Evolutionary conservation across 2,888 invertebrate genomes (phyloP).

Genomic region (Cantharis rufa): DNA sequence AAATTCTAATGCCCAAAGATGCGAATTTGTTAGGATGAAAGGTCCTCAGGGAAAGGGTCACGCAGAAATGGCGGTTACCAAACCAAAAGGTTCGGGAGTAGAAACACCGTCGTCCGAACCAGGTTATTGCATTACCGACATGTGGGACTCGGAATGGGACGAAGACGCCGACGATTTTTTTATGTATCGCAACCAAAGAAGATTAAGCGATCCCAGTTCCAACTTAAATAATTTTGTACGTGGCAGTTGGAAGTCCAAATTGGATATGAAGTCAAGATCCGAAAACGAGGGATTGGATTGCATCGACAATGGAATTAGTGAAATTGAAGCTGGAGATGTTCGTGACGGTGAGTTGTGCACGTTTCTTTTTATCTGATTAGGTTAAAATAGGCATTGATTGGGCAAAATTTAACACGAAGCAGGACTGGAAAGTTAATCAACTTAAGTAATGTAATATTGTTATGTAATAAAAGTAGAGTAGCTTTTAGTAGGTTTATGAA

Average conservation of each 20-base stretch:
- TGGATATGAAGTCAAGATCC: slow-evolving; percentile 74
- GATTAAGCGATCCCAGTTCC: slow-evolving; percentile 91
- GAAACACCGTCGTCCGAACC: slow-evolving; percentile 94
- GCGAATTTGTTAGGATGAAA: slow-evolving; percentile 98
- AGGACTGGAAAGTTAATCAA: slow-evolving; percentile 41
- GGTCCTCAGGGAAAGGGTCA: slow-evolving; percentile 96
- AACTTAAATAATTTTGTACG: slow-evolving; percentile 84
- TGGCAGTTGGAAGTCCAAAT: slow-evolving; percentile 79
- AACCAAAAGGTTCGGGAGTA: slow-evolving; percentile 87
- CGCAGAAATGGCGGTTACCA: slow-evolving; percentile 97
- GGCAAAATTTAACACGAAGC: slow-evolving; percentile 35
- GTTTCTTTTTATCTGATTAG: slow-evolving; percentile 26
- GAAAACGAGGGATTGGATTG: slow-evolving; percentile 91
- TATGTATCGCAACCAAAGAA: slow-evolving; percentile 73
- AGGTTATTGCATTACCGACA: slow-evolving; percentile 80
- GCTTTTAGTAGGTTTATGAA: slow-evolving; percentile 13
- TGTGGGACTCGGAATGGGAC: slow-evolving; percentile 90
- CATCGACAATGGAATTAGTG: slow-evolving; percentile 80
- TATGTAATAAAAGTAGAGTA: slow-evolving; percentile 16
- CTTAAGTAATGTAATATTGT: neutral
- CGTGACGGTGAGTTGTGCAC: slow-evolving; percentile 73
- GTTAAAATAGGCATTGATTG: neutral
- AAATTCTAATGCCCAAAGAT: slow-evolving; percentile 74
- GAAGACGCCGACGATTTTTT: slow-evolving; percentile 85
- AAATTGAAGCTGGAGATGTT: slow-evolving; percentile 93